Base-by-base conservation (phyloP, 2,797 vertebrate genomes). In the Euthynnus affinis region DNA sequence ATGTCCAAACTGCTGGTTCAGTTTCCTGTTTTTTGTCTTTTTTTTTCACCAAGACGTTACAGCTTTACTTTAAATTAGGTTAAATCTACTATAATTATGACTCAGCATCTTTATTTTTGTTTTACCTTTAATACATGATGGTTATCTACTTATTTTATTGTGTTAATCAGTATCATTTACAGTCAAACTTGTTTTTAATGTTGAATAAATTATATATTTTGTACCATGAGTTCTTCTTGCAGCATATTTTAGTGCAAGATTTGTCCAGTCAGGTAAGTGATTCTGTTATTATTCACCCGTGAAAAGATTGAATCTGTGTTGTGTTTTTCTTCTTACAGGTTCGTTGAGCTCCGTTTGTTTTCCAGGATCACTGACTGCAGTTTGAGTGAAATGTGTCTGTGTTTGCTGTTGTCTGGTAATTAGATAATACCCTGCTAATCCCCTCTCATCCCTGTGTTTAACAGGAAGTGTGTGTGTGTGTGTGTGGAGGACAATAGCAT, bases 351-450 rank as follows among this genome's bases (percentile, higher is more conserved):
- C 6, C 49, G 5, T 53, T 53, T 53, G n/a, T 25, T 53, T 53
- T 53, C n/a, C 13, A 13, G 51, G n/a, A 53, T 53, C 51, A 53
- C 51, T 23, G 49, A 52, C 49, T 52, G 49, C 15, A 22, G 18
- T 52, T 52, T n/a, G 49, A 52, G 49, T 52, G n/a, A 51, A 52
- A 52, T 52, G 49, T 52, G 49, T 9, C 15, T 70, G 25, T 55
- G 64, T 69, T 61, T 55, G 51, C 48, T 69, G 37, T 71, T 65
- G 52, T 57, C 12, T 27, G 27, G 6, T 61, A 68, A 79, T 66
- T 37, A 44, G 70, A 73, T 79, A 67, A 79, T 40, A 14, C 62
- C 62, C 69, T 22, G 18, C 13, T 79, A 73, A 80, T 80, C 63
- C 77, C 70, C 20, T 27, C 12, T 74, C 7, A 68, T 18, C 27